These are phyloP conservation scores for Drosophila dunni DNA, from an alignment of 1,140 invertebrate species.

Conservation along the genomic window DNA sequence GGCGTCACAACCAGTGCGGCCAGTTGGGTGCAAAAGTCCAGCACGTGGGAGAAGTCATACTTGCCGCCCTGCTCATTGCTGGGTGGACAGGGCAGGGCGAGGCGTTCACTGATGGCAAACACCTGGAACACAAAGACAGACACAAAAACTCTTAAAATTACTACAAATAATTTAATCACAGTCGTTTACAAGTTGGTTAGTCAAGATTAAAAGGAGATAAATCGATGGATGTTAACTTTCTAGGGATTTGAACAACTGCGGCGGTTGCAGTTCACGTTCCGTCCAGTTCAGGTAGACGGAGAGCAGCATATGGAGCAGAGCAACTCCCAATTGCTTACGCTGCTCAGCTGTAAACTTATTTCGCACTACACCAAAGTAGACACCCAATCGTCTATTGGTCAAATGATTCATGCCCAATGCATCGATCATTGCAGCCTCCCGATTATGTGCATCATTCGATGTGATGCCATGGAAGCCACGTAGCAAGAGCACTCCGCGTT, in stretches of 20 bases:
- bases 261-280: slow-evolving; percentile 52
- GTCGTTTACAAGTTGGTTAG: not conserved
- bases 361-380: slow-evolving; percentile 90
- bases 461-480: slow-evolving; percentile 96
- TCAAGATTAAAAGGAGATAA: not conserved
- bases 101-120: slow-evolving; percentile 93
- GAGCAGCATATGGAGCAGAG: slow-evolving; percentile 89
- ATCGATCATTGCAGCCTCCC: slow-evolving; percentile 97
- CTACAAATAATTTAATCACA: not conserved
- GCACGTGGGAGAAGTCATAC: slow-evolving; percentile 94
- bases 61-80: slow-evolving; percentile 86
- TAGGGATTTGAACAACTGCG: not conserved
- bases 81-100: slow-evolving; percentile 91
- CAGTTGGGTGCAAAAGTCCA: slow-evolving; percentile 94
- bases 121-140: slow-evolving; percentile 87
- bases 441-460: slow-evolving; percentile 94
- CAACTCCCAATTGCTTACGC: slow-evolving; percentile 90
- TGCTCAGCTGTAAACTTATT: slow-evolving; percentile 89
- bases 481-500: slow-evolving; percentile 93
- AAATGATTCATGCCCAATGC: slow-evolving; percentile 92
- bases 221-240: not conserved
- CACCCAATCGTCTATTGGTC: slow-evolving; percentile 92
- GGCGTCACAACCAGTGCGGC: slow-evolving; percentile 86
- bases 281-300: slow-evolving; percentile 29
- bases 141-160: not conserved